A percentile compares a stretch with the other conserved stretches of the same genome.
Evolutionary conservation across 2,113 vertebrate species (phyloP).

Genomic region (Crocuta crocuta): DNA sequence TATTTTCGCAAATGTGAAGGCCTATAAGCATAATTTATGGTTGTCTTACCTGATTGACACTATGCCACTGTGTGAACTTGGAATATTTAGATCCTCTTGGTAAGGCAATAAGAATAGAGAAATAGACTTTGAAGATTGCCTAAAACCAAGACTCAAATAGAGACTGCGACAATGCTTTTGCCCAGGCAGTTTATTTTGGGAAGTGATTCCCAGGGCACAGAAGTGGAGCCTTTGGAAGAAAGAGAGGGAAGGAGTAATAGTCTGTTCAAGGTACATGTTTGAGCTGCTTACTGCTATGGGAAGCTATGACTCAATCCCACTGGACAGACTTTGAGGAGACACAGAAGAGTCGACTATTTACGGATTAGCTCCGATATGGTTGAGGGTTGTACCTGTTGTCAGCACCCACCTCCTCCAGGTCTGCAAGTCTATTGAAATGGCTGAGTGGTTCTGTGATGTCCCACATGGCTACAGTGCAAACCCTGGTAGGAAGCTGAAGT

Average conservation of each 20-base stretch:
- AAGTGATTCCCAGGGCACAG: neutral
- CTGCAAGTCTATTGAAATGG: neutral
- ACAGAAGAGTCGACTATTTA: neutral
- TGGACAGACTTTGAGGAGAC: neutral
- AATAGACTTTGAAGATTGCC: neutral
- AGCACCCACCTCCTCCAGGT: neutral
- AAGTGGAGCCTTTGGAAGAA: neutral
- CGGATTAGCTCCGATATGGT: neutral
- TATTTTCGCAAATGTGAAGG: neutral
- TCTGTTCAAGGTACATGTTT: neutral
- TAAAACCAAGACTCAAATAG: neutral
- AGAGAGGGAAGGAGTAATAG: neutral
- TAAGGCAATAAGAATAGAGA: slow-evolving; percentile 24
- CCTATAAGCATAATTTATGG: neutral
- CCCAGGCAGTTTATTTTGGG: neutral
- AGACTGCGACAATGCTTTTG: neutral
- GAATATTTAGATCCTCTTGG: neutral
- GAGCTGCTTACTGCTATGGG: neutral
- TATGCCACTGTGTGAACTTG: neutral
- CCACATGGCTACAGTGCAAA: neutral
- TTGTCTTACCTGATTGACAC: neutral
- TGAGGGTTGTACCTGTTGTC: neutral
- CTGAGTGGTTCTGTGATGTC: neutral
- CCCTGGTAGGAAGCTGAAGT: neutral
- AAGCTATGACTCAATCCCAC: neutral